Evolutionary conservation across 2,888 invertebrate species (phyloP).

Genomic region (Lasioglossum malachurum): DNA sequence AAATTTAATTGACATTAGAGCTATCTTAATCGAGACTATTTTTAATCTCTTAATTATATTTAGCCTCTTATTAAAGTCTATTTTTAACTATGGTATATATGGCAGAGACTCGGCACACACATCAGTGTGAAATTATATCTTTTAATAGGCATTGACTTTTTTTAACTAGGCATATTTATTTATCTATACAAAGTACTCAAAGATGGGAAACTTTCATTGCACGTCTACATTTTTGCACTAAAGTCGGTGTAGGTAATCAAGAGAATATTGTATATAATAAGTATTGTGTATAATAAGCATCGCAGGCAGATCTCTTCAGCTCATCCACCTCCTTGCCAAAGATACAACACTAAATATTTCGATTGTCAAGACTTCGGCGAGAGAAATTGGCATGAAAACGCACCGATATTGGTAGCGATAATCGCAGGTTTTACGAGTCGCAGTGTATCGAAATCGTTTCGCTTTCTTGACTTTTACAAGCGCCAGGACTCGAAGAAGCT

Average conservation of each 20-base stretch:
- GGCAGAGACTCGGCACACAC: neutral
- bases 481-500: neutral
- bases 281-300: too few species aligned
- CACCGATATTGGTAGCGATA: neutral
- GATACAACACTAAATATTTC: neutral
- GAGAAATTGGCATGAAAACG: neutral
- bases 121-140: neutral
- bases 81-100: neutral
- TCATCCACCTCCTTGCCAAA: neutral
- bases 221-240: neutral
- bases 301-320: neutral
- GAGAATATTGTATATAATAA: neutral
- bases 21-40: neutral
- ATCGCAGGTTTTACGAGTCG: neutral
- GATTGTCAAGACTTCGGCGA: neutral
- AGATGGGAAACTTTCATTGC: neutral
- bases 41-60: too few species aligned
- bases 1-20: neutral
- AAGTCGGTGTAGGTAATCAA: neutral
- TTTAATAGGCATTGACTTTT: neutral
- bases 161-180: neutral
- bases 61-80: neutral
- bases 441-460: neutral
- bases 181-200: neutral
- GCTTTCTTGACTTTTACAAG: neutral